These are phyloP conservation scores for Calcarius ornatus DNA, from an alignment of 2,113 vertebrate species.

Conservation along the genomic window DNA sequence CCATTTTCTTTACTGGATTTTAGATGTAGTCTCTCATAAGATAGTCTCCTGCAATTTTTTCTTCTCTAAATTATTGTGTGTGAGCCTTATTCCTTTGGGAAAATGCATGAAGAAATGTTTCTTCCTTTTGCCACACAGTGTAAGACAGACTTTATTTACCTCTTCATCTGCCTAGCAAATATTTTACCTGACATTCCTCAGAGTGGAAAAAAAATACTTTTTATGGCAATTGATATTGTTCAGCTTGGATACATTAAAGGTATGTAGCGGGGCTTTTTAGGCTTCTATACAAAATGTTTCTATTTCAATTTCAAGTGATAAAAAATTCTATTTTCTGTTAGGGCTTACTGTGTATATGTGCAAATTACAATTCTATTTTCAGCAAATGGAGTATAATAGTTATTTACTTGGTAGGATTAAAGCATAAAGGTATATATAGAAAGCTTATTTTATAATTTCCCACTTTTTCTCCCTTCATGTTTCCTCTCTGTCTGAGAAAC, in stretches of 20 bases:
- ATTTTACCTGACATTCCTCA: neutral
- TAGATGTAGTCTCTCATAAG: neutral
- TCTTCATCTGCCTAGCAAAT: neutral
- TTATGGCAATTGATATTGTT: neutral
- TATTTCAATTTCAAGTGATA: neutral
- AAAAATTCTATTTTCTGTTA: neutral
- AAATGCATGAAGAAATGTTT: neutral
- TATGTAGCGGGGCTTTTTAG: neutral
- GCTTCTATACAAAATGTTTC: neutral
- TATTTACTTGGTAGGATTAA: neutral
- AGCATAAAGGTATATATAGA: neutral
- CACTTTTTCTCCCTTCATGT: accelerated
- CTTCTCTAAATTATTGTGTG: neutral
- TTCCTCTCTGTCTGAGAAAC: neutral
- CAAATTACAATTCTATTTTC: neutral
- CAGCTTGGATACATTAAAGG: neutral
- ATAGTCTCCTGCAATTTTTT: neutral
- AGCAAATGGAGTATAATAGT: neutral
- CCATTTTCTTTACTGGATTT: neutral
- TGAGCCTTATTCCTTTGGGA: neutral
- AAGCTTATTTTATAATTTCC: neutral
- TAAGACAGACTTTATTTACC: neutral
- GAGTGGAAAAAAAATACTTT: neutral
- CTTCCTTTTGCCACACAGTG: neutral
- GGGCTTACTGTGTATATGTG: neutral